Conservation (phyloP, 2,888 invertebrate species). For the Pomacea canaliculata region DNA sequence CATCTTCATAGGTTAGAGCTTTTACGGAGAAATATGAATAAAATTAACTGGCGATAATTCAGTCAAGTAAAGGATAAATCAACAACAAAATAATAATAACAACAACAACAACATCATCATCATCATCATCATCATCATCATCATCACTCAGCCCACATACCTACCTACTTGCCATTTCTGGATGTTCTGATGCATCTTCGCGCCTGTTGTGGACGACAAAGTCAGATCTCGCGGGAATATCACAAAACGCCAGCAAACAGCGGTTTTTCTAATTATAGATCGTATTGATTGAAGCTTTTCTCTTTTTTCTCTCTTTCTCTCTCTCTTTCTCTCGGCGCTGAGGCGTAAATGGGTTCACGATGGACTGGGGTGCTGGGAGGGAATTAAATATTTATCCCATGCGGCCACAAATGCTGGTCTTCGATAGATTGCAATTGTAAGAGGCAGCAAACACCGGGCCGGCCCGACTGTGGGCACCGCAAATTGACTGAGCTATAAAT, state of each 20-base stretch:
- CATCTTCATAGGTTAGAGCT: too few species aligned
- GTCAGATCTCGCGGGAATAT: too few species aligned
- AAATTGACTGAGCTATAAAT: too few species aligned
- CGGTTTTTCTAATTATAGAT: not conserved
- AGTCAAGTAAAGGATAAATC: too few species aligned
- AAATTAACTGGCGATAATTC: too few species aligned
- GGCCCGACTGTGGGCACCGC: too few species aligned
- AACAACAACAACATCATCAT: constrained; percentile 3
- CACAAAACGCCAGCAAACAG: too few species aligned
- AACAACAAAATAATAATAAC: too few species aligned
- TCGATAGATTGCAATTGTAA: not conserved
- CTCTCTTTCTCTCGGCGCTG: not conserved
- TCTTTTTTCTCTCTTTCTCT: not conserved
- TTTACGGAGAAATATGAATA: too few species aligned
- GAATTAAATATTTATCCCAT: not conserved
- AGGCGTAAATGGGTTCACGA: not conserved
- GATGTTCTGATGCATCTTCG: not conserved
- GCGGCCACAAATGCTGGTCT: not conserved
- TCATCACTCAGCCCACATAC: not conserved
- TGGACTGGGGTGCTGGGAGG: not conserved
- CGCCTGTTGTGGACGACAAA: not conserved
- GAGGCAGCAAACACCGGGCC: constrained; percentile 3
- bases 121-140: constrained; percentile 19
- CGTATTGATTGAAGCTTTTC: not conserved
- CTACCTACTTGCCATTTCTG: not conserved